Conservation (phyloP, 92 coral and sea anemone genomes). For the Epizoanthus scotinus region DNA sequence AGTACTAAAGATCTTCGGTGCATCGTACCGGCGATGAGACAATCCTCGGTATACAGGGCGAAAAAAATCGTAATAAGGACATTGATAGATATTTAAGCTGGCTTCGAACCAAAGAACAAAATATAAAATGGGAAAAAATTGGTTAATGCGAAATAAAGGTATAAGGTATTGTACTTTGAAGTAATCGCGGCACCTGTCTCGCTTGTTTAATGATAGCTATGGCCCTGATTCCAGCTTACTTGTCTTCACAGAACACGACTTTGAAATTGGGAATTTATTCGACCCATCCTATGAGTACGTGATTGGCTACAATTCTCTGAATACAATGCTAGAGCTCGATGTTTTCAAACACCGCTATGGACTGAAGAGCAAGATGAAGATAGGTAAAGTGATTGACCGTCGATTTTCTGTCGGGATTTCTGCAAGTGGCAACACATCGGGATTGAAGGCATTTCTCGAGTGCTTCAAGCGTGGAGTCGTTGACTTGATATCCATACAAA, state of each 20-base stretch:
- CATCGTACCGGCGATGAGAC: no score
- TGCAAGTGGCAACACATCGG: slow-evolving; percentile 47
- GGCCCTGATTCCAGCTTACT: neutral
- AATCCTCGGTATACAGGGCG: no score
- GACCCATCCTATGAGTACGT: slow-evolving; percentile 28
- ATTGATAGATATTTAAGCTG: no score
- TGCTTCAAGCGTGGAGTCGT: slow-evolving; percentile 49
- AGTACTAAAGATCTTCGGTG: neutral
- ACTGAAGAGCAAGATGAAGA: slow-evolving; percentile 34
- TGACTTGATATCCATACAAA: slow-evolving; percentile 30
- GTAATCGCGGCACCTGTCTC: no score
- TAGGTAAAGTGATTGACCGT: slow-evolving; percentile 50
- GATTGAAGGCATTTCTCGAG: slow-evolving; percentile 35
- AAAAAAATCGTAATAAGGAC: no score
- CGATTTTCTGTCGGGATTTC: slow-evolving; percentile 55
- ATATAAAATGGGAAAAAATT: no score
- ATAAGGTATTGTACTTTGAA: no score
- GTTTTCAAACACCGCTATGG: neutral
- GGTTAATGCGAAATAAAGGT: no score
- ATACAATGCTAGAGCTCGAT: slow-evolving; percentile 36
- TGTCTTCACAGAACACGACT: slow-evolving; percentile 40
- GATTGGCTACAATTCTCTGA: slow-evolving; percentile 47
- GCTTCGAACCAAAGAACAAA: no score
- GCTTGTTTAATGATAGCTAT: no score
- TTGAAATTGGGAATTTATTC: neutral